A percentile compares a stretch with the other conserved stretches of the same genome.
These are phyloP conservation scores for Corvus moneduloides DNA, from an alignment of 2,113 vertebrate genomes.

Conservation along the genomic window DNA sequence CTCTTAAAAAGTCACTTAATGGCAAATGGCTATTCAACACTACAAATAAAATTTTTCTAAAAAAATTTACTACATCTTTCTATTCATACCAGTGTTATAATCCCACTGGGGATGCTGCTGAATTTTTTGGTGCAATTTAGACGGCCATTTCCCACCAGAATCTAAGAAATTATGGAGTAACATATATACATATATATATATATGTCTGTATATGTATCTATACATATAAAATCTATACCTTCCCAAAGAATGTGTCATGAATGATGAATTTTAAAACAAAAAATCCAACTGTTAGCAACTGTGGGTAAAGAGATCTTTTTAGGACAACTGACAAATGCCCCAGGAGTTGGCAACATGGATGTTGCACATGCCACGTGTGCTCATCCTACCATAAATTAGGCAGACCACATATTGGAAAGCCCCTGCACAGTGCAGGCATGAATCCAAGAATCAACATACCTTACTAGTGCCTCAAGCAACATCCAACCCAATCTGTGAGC, in stretches of 20 bases:
- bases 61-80: neutral
- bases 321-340: neutral
- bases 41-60: constrained; percentile 10
- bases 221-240: neutral
- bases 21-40: constrained; percentile 22
- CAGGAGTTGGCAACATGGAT: neutral
- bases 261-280: neutral
- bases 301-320: neutral
- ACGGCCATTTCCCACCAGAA: neutral
- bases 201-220: too few species aligned
- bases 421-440: fast-evolving
- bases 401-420: neutral
- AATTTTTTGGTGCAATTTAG: neutral
- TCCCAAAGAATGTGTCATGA: neutral
- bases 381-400: neutral
- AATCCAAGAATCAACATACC: neutral
- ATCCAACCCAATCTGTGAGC: neutral
- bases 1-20: constrained; percentile 57
- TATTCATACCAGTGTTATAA: neutral
- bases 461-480: neutral
- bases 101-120: neutral
- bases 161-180: neutral
- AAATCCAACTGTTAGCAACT: neutral
- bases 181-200: too few species aligned
- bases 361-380: neutral